These are phyloP conservation scores for Drosophila kurseongensis DNA, from an alignment of 1,140 invertebrate species.

Conservation along the genomic window DNA sequence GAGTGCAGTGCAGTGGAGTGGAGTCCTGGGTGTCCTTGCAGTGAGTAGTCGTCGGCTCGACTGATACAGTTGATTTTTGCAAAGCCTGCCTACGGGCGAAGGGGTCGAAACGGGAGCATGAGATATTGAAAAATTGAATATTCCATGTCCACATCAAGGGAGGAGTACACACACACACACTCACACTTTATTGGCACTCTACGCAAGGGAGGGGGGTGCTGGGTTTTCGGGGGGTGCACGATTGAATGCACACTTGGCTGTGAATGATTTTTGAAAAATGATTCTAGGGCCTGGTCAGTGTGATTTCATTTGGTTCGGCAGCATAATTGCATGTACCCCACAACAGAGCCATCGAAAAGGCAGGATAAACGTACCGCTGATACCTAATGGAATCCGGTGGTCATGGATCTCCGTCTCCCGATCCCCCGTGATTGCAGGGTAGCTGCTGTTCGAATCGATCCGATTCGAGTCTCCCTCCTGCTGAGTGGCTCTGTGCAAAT, in stretches of 20 bases:
- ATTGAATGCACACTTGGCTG: constrained; percentile 78
- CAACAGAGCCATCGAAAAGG: constrained; percentile 7
- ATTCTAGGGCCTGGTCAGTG: constrained; percentile 53
- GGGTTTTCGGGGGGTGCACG: constrained; percentile 33
- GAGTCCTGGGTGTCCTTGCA: constrained; percentile 37
- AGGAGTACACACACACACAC: constrained; percentile 43
- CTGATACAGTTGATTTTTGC: constrained; percentile 73
- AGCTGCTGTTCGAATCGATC: constrained; percentile 27
- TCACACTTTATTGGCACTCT: constrained; percentile 69
- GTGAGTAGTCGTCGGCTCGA: constrained; percentile 39
- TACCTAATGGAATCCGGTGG: constrained; percentile 24
- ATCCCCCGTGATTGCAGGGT: not conserved
- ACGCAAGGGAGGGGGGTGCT: constrained; percentile 11
- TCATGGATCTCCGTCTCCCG: too few relatives aligned
- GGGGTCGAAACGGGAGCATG: constrained; percentile 49
- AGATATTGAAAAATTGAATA: constrained; percentile 83
- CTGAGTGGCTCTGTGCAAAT: constrained; percentile 52
- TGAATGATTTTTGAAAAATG: constrained; percentile 80
- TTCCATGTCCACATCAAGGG: constrained; percentile 64
- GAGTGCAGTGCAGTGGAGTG: not conserved
- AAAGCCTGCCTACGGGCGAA: constrained; percentile 51
- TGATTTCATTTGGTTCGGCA: constrained; percentile 70
- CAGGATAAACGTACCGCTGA: constrained; percentile 1
- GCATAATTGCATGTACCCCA: constrained; percentile 72
- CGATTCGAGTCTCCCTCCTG: not conserved